Percentiles rank a stretch among this genome's conserved stretches.
Evolutionary conservation across 2,113 vertebrate genomes (phyloP).

Genomic region (Saccopteryx leptura): DNA sequence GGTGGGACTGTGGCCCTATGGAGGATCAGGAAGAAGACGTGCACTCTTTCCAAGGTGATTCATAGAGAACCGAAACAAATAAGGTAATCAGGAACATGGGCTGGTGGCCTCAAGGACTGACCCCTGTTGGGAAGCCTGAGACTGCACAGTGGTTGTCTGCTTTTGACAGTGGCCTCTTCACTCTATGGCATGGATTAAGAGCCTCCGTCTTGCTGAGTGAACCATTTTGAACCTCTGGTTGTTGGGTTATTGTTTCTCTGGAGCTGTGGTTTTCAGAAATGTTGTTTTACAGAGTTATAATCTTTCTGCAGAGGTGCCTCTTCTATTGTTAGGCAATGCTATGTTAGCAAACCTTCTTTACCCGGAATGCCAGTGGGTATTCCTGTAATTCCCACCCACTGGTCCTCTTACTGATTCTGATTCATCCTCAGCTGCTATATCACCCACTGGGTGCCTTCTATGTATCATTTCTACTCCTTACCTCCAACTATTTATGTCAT

Average conservation of each 20-base stretch:
- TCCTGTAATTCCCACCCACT: neutral
- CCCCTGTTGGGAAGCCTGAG: neutral
- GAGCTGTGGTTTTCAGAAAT: neutral
- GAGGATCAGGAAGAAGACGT: conserved; percentile 91
- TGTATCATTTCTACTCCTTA: neutral
- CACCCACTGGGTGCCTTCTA: neutral
- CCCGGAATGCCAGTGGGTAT: neutral
- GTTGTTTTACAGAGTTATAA: neutral
- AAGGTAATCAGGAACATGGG: conserved; percentile 85
- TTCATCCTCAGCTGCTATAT: neutral
- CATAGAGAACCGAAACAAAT: conserved; percentile 93
- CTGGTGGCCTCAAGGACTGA: neutral
- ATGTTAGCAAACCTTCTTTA: neutral
- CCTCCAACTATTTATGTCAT: neutral
- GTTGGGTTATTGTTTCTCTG: conserved; percentile 7
- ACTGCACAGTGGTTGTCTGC: neutral
- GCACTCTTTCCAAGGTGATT: conserved; percentile 91
- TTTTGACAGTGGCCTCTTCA: neutral
- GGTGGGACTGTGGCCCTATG: conserved; percentile 93
- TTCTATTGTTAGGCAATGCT: neutral
- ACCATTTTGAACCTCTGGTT: neutral
- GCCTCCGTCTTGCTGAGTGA: neutral
- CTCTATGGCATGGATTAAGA: neutral
- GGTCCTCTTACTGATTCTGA: neutral
- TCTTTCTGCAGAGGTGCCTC: neutral